phyloP scores from a whole-genome alignment of 1,140 invertebrate species.

The Polypedilum vanderplanki region DNA sequence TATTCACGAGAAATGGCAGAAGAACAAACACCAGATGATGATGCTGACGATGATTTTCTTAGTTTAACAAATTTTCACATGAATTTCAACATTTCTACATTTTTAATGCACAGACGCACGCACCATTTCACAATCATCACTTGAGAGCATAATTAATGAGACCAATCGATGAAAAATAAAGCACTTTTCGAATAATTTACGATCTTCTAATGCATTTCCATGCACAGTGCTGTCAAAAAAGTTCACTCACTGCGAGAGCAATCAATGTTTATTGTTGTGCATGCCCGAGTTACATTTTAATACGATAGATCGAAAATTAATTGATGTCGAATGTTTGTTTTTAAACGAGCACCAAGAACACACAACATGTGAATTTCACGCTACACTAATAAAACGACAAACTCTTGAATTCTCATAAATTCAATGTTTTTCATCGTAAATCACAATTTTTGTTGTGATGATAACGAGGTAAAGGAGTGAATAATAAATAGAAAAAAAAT shows the following conservation, averaged over 20 bases:
- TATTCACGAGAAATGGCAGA: slow-evolving; percentile 11
- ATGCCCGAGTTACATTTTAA: neutral
- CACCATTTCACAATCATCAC: slow-evolving; percentile 17
- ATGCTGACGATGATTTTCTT: no score
- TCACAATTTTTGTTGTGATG: no score
- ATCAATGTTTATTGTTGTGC: no score
- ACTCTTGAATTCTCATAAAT: neutral
- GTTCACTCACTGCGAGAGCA: no score
- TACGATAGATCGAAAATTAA: slow-evolving; percentile 11
- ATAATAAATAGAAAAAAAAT: neutral
- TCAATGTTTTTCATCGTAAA: no score
- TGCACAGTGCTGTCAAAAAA: neutral
- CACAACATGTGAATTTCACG: neutral
- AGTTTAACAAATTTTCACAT: slow-evolving; percentile 10
- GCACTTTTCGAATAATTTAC: slow-evolving; percentile 18
- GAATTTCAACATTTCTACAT: neutral
- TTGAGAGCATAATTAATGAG: slow-evolving; percentile 5
- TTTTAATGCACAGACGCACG: neutral
- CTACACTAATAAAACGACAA: neutral
- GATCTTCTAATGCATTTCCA: slow-evolving; percentile 4
- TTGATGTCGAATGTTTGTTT: neutral
- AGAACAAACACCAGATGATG: slow-evolving; percentile 9
- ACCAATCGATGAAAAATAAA: slow-evolving; percentile 6
- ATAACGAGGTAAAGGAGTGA: neutral
- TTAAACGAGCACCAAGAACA: neutral